Base-by-base conservation (phyloP, 2,113 vertebrate genomes). In the Acanthochromis polyacanthus region DNA sequence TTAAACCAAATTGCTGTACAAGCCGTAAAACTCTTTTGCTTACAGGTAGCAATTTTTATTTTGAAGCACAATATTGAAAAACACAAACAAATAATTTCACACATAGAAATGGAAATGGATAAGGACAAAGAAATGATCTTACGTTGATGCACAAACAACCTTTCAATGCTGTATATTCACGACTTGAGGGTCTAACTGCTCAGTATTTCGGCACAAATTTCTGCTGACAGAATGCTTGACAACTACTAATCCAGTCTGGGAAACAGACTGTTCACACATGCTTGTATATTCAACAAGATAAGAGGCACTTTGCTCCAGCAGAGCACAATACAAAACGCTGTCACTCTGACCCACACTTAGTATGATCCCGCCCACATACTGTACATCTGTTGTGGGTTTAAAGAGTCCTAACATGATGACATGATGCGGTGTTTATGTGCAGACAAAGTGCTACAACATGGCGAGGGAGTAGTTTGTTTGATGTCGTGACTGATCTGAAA, bases 401-500 rank as follows among this genome's bases (percentile, higher is more conserved):
- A 58, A 76, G 82, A 61, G 71, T 50, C 45, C 23, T 10, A 65
- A 72, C 72, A 20, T 73, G 40, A 63, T 51, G 50, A 81, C 69
- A 22, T 55, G 38, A 62, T 40, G 46, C 23, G 67, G 50, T 19
- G 43, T 75, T 77, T 77, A 66, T 28, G 25, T 50, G 66, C 50
- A 57, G 70, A 60, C 72, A 50, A 81, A 76, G 78, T 53, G 28
- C 79, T 65, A 12, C 36, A 78, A 32, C 57, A 28, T 15, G 62
- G 66, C 30, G 53, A 56, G 83, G 67, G 74, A 70, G 81, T 57
- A 62, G 65, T 71, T 69, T 71, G 79, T 81, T 65, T 78, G 64
- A 75, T 84, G 88, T 90, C 80, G 86, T 90, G 88, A 90, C 89
- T 83, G 81, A 89, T 71, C 65, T 58, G 2, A 82, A 60, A 83